A percentile compares a stretch with the other conserved stretches of the same genome.
Evolutionary conservation across 2,797 vertebrate species (phyloP).

Genomic region (Artibeus lituratus): DNA sequence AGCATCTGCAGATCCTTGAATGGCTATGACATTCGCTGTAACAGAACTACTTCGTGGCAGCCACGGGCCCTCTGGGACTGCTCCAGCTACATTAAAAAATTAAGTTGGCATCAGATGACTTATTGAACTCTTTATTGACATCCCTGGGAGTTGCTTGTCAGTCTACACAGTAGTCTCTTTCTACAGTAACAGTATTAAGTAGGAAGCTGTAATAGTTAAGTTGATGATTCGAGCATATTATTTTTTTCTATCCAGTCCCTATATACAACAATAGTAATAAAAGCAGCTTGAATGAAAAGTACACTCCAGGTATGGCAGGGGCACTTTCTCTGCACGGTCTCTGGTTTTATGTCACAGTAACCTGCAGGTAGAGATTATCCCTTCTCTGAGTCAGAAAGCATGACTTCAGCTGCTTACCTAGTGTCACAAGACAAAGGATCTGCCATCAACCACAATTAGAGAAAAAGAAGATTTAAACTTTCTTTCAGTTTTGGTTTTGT

Average conservation of each 20-base stretch:
- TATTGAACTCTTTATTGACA: conserved; percentile 51
- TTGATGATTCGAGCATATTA: background rate
- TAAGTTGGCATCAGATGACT: conserved; percentile 39
- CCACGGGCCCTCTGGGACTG: background rate
- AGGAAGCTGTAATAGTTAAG: conserved; percentile 2
- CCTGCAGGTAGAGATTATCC: background rate
- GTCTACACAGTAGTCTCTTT: background rate
- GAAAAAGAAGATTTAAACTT: background rate
- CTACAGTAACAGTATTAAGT: background rate
- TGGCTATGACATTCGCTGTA: background rate
- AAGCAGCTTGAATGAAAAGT: background rate
- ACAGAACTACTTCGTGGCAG: background rate
- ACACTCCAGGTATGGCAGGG: background rate
- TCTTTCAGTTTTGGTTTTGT: background rate
- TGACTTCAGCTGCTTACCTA: background rate
- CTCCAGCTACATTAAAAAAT: conserved; percentile 39
- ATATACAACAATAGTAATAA: background rate
- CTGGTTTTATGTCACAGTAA: background rate
- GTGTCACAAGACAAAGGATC: background rate
- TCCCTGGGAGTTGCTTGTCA: conserved; percentile 46
- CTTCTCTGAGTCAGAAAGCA: background rate
- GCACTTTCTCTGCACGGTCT: background rate
- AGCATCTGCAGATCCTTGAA: conserved; percentile 14
- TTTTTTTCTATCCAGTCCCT: background rate
- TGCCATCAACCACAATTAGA: background rate